Base-by-base conservation (phyloP, 2,113 vertebrate species). In the Alethe castanea region DNA sequence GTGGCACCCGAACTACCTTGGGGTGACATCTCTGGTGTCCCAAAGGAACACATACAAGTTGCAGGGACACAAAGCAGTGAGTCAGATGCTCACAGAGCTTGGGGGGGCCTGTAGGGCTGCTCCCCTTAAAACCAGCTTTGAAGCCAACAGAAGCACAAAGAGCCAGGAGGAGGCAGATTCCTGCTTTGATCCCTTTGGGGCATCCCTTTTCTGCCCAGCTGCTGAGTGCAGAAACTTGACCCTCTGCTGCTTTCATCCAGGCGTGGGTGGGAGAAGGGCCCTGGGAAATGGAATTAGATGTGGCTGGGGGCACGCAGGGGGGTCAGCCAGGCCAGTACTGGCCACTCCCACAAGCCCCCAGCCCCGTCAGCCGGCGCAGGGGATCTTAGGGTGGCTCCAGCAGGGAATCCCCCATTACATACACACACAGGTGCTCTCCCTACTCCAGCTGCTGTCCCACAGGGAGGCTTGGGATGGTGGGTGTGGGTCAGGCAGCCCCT, bases 361-460 rank as follows among this genome's bases (percentile, higher is more conserved):
- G 61, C 52, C 65, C 82, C 2, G 3, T 54, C 90, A 81, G 92
- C 84, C 60, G 84, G 77, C 45, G 6, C 77, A 13, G 92, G 86
- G 88, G 59, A 72, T 96, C 84, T 96, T 95, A 89, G 78, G 8
- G 1, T 56, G 93, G 96, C 96, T 96, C 95, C 92, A 54, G 65
- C 12, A 2, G 66, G 90, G 95, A 94, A 86, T 93, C 88, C 70
- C 71, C 66, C 7, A 1, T 96, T 95, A 96, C 95, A 95, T 56
- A 94, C 95, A 88, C 73, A 50, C 97, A 6, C 97, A 96, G 95
- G 94, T 96, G 97, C 88, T 90, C 9, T 64, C 33, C 31, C 14
- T 1, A 1, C 69, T 69, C 81, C 94, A 69, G 87, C 96, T 91
- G 92, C 92, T 36, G 11, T 45, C 70, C 60, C 14, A 5, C 42